These are phyloP conservation scores for Cylas formicarius DNA, from an alignment of 1,140 invertebrate genomes.

Conservation along the genomic window DNA sequence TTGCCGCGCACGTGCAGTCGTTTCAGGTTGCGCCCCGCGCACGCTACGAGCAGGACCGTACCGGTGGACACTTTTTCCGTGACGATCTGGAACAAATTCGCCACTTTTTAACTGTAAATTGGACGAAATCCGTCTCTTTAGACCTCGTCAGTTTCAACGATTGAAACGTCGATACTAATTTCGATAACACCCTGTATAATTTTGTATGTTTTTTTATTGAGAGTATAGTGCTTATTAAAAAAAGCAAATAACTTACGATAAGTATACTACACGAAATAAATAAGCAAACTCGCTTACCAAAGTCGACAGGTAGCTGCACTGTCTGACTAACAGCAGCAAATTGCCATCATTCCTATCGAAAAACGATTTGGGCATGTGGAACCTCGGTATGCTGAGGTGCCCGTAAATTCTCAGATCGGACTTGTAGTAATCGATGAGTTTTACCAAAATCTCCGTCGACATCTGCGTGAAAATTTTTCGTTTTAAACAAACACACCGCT, in stretches of 20 bases:
- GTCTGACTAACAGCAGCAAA: constrained; percentile 53
- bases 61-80: constrained; percentile 73
- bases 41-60: constrained; percentile 67
- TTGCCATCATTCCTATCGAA: constrained; percentile 56
- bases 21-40: constrained; percentile 55
- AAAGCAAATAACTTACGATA: no score
- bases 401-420: constrained; percentile 51
- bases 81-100: constrained; percentile 51
- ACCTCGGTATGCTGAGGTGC: constrained; percentile 57
- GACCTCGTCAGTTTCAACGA: no score
- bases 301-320: constrained; percentile 57
- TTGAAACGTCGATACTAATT: no score
- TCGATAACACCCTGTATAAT: no score
- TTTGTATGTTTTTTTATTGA: no score
- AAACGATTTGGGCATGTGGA: constrained; percentile 53
- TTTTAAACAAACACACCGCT: no score
- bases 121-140: no score
- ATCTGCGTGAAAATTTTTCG: no score
- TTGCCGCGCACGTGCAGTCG: constrained; percentile 64
- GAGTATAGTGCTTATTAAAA: no score
- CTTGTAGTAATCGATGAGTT: constrained; percentile 53
- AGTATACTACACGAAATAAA: no score
- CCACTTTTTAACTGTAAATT: no score
- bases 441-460: no score
- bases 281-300: constrained; percentile 48